Evolutionary conservation across 1,140 invertebrate species (phyloP).

Genomic region (Brachionus manjavacas): DNA sequence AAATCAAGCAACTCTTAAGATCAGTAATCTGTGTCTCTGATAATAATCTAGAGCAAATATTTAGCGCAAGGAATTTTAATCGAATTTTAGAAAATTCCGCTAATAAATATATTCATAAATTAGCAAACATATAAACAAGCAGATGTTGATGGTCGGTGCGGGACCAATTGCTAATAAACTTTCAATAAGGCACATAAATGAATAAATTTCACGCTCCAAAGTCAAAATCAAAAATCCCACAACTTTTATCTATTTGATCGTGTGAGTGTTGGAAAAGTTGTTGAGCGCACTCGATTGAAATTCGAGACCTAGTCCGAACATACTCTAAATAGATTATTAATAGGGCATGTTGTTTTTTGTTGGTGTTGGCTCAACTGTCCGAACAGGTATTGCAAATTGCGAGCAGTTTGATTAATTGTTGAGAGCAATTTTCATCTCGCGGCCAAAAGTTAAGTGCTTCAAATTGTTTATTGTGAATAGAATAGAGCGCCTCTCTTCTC

Average conservation of each 20-base stretch:
- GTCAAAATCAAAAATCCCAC: background rate
- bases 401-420: background rate
- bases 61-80: conserved; percentile 17
- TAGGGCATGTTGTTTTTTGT: background rate
- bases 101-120: background rate
- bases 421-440: background rate
- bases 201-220: conserved; percentile 31
- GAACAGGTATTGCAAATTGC: background rate
- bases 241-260: conserved; percentile 3
- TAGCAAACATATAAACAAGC: background rate
- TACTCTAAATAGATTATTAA: conserved; percentile 21
- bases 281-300: background rate
- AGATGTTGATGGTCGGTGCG: background rate
- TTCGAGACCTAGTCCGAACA: background rate
- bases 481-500: background rate
- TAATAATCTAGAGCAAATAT: conserved; percentile 4
- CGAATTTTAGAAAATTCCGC: conserved; percentile 6
- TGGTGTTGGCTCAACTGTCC: background rate
- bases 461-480: background rate
- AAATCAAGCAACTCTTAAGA: conserved; percentile 13
- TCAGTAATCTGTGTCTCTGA: conserved; percentile 10
- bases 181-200: conserved; percentile 11
- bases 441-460: conserved; percentile 2
- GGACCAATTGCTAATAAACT: background rate
- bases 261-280: background rate